Conservation (phyloP, 2,888 invertebrate species). For the Heliconius sara region DNA sequence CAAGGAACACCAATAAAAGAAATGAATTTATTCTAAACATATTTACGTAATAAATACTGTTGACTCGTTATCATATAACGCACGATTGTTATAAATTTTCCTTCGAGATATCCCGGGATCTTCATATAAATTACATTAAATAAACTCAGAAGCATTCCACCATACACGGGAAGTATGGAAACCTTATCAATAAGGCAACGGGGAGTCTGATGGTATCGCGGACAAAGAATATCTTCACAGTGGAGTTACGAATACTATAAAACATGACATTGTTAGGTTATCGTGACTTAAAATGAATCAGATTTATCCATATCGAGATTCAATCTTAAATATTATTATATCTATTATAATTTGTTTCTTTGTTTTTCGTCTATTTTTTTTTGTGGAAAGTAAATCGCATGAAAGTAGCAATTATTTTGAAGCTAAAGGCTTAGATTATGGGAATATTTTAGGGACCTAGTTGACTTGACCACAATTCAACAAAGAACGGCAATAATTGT, state of each 20-base stretch:
- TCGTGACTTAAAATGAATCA: conserved; percentile 63
- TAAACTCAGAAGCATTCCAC: conserved; percentile 79
- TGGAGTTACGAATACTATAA: conserved; percentile 66
- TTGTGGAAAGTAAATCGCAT: neutral
- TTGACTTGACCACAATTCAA: too few relatives aligned
- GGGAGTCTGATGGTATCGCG: conserved; percentile 80
- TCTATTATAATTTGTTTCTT: conserved; percentile 43
- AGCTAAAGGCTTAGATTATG: neutral
- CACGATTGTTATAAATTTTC: conserved; percentile 49
- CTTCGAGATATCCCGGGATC: conserved; percentile 48
- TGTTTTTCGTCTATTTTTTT: conserved; percentile 21
- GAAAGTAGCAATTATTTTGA: neutral
- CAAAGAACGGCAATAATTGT: neutral
- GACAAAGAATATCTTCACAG: conserved; percentile 67
- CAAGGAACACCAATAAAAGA: conserved; percentile 20
- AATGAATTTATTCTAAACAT: conserved; percentile 34
- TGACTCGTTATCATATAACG: conserved; percentile 46
- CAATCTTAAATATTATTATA: conserved; percentile 46
- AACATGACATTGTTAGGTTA: conserved; percentile 69
- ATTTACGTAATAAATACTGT: conserved; percentile 45
- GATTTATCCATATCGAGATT: conserved; percentile 53
- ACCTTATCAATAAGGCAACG: conserved; percentile 82
- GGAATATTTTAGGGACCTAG: too few relatives aligned
- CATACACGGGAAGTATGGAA: conserved; percentile 81
- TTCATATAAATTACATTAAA: conserved; percentile 70